These are phyloP conservation scores for Pammene fasciana DNA, from an alignment of 2,888 invertebrate genomes.

Conservation along the genomic window DNA sequence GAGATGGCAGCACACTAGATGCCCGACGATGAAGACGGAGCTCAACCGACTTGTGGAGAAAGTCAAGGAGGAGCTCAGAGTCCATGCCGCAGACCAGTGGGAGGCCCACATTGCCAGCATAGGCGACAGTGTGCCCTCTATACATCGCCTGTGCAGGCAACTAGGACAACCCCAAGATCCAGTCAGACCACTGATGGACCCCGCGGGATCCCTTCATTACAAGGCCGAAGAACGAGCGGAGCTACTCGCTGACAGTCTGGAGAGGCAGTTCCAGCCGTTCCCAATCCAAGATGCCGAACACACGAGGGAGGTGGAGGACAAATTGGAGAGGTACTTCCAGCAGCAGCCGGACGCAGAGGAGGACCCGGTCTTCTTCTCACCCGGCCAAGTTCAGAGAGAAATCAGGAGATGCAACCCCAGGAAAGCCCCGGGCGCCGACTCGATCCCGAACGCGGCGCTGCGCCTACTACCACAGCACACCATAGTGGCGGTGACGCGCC, in stretches of 20 bases:
- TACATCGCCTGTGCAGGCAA: conserved; percentile 21
- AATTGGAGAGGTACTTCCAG: not conserved
- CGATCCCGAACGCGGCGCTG: conserved; percentile 1
- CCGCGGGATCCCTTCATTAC: conserved; percentile 15
- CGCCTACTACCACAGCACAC: conserved; percentile 4
- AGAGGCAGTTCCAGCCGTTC: conserved; percentile 34
- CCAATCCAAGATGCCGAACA: conserved; percentile 5
- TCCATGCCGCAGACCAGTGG: not conserved
- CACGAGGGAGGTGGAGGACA: too few species aligned
- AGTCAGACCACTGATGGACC: conserved; percentile 7
- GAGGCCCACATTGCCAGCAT: too few species aligned
- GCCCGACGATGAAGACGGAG: conserved; percentile 19
- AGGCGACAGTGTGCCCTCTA: conserved; percentile 8
- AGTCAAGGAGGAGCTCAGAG: too few species aligned
- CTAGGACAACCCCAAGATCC: not conserved
- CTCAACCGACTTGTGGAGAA: conserved; percentile 9
- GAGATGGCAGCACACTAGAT: conserved; percentile 19
- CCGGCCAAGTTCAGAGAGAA: not conserved
- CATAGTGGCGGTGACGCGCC: not conserved
- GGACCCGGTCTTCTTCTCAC: not conserved
- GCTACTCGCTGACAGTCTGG: conserved; percentile 10
- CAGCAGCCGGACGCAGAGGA: not conserved
- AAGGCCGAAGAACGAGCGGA: conserved; percentile 18
- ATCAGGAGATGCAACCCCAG: not conserved
- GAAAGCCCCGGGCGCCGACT: conserved; percentile 12